Conservation (phyloP, 2,888 invertebrate genomes). For the Stenchaetothrips biformis region DNA sequence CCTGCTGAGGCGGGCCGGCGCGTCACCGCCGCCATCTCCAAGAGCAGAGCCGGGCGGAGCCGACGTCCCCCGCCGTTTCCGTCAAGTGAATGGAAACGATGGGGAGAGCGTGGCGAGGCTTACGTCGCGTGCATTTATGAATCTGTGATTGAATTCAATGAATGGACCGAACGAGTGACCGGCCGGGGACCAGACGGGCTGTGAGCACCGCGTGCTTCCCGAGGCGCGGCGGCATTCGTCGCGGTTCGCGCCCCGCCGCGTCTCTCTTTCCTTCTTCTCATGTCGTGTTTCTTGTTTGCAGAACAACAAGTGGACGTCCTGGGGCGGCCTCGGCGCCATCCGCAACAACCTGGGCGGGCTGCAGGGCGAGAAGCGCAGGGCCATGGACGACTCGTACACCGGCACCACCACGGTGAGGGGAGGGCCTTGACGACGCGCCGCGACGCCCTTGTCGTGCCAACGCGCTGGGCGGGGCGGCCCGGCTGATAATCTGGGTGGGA, state of each 20-base stretch:
- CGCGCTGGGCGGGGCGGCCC: too few relatives aligned
- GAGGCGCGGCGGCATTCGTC: not conserved
- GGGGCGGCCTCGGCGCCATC: conserved; percentile 9
- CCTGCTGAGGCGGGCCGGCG: not conserved
- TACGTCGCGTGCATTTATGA: not conserved
- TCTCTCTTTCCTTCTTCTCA: too few relatives aligned
- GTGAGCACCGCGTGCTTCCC: not conserved
- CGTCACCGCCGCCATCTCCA: not conserved
- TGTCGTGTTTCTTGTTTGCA: not conserved
- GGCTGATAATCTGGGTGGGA: too few relatives aligned
- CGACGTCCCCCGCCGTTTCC: not conserved
- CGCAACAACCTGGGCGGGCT: conserved; percentile 2
- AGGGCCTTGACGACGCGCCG: too few relatives aligned
- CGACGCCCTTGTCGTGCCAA: too few relatives aligned
- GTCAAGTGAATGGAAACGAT: too few relatives aligned
- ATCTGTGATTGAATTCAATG: not conserved
- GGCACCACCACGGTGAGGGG: conserved; percentile 38
- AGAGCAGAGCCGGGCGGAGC: not conserved
- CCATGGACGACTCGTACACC: conserved; percentile 55
- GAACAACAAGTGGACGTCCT: conserved; percentile 8
- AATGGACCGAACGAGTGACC: not conserved
- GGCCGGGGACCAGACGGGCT: not conserved
- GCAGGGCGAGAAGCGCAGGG: conserved; percentile 50
- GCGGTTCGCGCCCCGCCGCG: too few relatives aligned
- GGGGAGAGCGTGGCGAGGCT: not conserved